Conservation (phyloP, 2,113 vertebrate species). For the Centropristis striata region DNA sequence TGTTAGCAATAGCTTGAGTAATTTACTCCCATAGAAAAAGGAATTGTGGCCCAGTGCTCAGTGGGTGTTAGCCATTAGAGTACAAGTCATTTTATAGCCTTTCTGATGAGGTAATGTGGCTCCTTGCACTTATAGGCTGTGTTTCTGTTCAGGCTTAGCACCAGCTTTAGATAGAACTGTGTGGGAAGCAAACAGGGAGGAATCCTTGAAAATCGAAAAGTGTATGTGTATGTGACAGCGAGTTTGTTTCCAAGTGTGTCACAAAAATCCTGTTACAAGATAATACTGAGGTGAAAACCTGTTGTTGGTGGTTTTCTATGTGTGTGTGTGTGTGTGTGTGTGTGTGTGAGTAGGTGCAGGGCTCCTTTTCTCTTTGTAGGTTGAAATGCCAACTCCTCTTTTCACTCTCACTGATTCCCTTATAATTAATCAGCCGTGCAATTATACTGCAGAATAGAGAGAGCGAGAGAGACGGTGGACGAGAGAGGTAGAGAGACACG, state of each 20-base stretch:
- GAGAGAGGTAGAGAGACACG: conserved; percentile 16
- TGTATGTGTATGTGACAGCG: neutral
- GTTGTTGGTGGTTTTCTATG: conserved; percentile 18
- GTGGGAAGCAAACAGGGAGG: neutral
- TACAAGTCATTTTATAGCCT: neutral
- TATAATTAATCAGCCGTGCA: conserved; percentile 85
- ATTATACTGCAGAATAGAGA: conserved; percentile 75
- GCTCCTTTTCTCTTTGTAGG: conserved; percentile 56
- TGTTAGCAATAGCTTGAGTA: no score
- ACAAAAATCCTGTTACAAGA: conserved; percentile 8
- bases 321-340: conserved; percentile 16
- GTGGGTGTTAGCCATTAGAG: neutral
- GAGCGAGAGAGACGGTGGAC: conserved; percentile 13
- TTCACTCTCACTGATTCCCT: conserved; percentile 79
- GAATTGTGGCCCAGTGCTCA: neutral
- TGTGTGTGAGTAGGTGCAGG: conserved; percentile 47
- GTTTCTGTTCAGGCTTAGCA: neutral
- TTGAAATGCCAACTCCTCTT: conserved; percentile 76
- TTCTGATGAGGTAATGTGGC: neutral
- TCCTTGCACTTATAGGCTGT: neutral
- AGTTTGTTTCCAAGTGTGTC: neutral
- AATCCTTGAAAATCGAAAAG: neutral
- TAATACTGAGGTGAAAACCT: conserved; percentile 36
- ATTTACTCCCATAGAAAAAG: neutral
- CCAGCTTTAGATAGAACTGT: neutral